Base-by-base conservation (phyloP, 2,797 vertebrate species). In the Gastrophryne carolinensis region DNA sequence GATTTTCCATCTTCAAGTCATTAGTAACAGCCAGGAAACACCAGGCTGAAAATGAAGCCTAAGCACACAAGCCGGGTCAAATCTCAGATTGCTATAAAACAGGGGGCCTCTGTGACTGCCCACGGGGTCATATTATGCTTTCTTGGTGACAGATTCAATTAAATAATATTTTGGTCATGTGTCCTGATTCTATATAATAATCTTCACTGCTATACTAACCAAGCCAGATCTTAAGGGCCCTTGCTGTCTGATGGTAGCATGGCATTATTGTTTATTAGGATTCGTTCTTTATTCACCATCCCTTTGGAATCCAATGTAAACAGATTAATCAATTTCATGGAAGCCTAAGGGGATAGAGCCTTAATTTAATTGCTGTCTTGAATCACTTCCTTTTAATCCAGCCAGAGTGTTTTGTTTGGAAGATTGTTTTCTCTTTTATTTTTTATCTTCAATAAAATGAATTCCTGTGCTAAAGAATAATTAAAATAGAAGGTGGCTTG, bases 351-450 rank as follows among this genome's bases (percentile, higher is more conserved):
- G 47, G 49, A 52, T 57, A 21, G 17, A 50, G 34, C 24, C 23
- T 47, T 64, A 58, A 78, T 71, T 62, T 64, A 64, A 71, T 78
- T 78, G 52, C 35, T n/a, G 13, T 60, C 35, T 66, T 35, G 29
- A 53, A 56, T 2, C 30, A 37, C 21, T 39, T 23, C 24, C 29
- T 39, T 26, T 53, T 56, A 56, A 77, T 71, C 39, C 29, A 34
- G 35, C n/a, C 37, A 35, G 63, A 34, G 60, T 35, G 19, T 24
- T 63, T 23, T 32, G 37, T 70, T 63, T 61, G 47, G 35, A 35
- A 19, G n/a, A 9, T 32, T 34, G 17, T 62, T 27, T 29, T 21
- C 19, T 47, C 24, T 70, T 57, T 27, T 70, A 11, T 44, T 56
- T 11, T 26, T 72, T 54, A 73, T 63, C 47, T 54, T 23, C 17